Percentiles rank a stretch among this genome's conserved stretches.
These are phyloP conservation scores for Neoascia interrupta DNA, from an alignment of 2,888 invertebrate species.

Conservation along the genomic window DNA sequence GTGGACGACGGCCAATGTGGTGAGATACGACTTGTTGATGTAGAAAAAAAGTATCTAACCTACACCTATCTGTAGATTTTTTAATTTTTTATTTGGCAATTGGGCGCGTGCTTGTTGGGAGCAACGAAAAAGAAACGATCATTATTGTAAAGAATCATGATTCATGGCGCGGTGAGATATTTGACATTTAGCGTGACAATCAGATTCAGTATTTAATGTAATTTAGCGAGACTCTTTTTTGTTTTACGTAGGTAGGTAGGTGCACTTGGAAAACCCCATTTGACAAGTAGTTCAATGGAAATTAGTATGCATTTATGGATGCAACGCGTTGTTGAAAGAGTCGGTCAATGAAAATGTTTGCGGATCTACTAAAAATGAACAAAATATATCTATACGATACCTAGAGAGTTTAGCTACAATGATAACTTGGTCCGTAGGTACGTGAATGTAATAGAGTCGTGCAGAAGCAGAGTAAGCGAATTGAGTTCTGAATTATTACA, in stretches of 20 bases:
- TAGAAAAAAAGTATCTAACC: not conserved
- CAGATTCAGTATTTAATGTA: too few relatives aligned
- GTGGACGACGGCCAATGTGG: constrained; percentile 32
- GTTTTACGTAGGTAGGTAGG: not conserved
- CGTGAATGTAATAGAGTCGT: too few relatives aligned
- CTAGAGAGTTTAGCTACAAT: too few relatives aligned
- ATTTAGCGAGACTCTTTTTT: too few relatives aligned
- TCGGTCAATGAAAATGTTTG: too few relatives aligned
- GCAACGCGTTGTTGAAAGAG: too few relatives aligned
- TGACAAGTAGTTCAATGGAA: constrained; percentile 10
- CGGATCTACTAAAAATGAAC: too few relatives aligned
- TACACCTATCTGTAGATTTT: constrained; percentile 43
- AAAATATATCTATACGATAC: too few relatives aligned
- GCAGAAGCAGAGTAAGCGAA: too few relatives aligned
- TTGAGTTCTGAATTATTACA: too few relatives aligned
- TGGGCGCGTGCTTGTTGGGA: too few relatives aligned
- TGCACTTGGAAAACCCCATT: not conserved
- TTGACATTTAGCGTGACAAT: constrained; percentile 23
- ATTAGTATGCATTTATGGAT: not conserved
- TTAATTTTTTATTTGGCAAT: constrained; percentile 30
- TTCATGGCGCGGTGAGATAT: constrained; percentile 23
- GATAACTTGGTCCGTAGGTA: too few relatives aligned
- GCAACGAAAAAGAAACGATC: constrained; percentile 13
- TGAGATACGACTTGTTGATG: constrained; percentile 6
- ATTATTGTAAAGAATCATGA: constrained; percentile 28